phyloP scores from a whole-genome alignment of 2,888 invertebrate genomes.

The Deilephila porcellus region DNA sequence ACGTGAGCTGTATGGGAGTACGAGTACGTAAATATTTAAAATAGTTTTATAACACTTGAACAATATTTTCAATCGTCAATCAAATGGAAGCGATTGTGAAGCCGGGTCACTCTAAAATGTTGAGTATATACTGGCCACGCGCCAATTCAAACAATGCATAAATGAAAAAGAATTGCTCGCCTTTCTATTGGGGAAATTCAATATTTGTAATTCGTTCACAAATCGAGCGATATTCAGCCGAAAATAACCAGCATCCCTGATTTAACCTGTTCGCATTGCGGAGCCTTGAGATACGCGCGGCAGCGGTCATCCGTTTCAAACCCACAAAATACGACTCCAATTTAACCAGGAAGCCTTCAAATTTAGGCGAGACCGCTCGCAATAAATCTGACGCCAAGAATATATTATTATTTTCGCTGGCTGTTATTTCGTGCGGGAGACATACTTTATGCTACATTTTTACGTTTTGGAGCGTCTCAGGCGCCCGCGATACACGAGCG shows the following conservation, averaged over 20 bases:
- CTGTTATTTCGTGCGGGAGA: neutral
- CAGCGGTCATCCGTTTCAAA: conserved; percentile 18
- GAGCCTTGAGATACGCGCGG: conserved; percentile 8
- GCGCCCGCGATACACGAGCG: neutral
- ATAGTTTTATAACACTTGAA: neutral
- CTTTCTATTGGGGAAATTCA: conserved; percentile 7
- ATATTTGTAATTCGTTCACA: conserved; percentile 11
- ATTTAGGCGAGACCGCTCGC: conserved; percentile 3
- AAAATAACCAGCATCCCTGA: neutral
- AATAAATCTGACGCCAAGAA: conserved; percentile 5
- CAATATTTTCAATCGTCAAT: conserved; percentile 8
- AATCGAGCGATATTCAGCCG: neutral
- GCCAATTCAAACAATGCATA: conserved; percentile 21
- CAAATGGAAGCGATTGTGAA: conserved; percentile 11
- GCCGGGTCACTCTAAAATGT: neutral
- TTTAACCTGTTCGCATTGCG: neutral
- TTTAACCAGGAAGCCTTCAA: conserved; percentile 15
- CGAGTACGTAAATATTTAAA: neutral
- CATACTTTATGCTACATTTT: neutral
- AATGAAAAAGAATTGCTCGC: neutral
- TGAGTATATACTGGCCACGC: neutral
- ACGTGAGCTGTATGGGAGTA: neutral
- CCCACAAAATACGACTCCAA: conserved; percentile 19
- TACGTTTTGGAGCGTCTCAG: neutral
- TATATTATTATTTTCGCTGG: conserved; percentile 7